Conservation (phyloP, 2,113 vertebrate genomes). For the Pelmatolapia mariae region DNA sequence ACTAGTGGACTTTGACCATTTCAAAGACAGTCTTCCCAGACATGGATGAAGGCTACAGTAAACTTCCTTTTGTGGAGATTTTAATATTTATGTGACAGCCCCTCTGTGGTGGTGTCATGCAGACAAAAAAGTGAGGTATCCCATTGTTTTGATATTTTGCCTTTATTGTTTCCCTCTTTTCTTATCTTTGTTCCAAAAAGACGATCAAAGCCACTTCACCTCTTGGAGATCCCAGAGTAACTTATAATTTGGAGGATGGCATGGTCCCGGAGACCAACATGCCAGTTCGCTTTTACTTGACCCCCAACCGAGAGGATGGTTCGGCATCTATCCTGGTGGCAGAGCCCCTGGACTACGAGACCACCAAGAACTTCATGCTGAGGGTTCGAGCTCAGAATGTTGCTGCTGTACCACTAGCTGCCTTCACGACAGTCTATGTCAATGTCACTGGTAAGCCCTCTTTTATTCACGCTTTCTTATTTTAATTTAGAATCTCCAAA, state of each 20-base stretch:
- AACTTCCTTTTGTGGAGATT: background rate
- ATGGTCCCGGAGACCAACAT: constrained; percentile 86
- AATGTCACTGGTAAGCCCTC: constrained; percentile 79
- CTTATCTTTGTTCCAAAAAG: constrained; percentile 50
- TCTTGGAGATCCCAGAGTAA: constrained; percentile 83
- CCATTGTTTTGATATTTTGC: background rate
- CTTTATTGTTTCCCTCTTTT: background rate
- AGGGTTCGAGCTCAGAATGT: constrained; percentile 83
- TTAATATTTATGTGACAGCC: background rate
- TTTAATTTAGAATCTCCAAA: accelerated
- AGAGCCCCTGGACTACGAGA: constrained; percentile 84
- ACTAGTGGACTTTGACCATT: background rate
- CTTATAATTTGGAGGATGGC: constrained; percentile 84
- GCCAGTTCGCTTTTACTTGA: constrained; percentile 86
- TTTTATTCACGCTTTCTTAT: accelerated
- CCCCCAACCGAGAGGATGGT: constrained; percentile 82
- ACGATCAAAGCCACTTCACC: constrained; percentile 84
- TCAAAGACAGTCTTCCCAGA: background rate
- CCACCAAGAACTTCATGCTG: constrained; percentile 78
- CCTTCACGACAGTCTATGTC: constrained; percentile 76
- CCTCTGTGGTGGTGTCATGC: background rate
- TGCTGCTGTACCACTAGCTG: constrained; percentile 80
- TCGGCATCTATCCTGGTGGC: constrained; percentile 84
- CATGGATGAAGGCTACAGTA: background rate
- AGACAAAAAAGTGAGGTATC: background rate